Base-by-base conservation (phyloP, 2,113 vertebrate genomes). In the Bostrychus sinensis region DNA sequence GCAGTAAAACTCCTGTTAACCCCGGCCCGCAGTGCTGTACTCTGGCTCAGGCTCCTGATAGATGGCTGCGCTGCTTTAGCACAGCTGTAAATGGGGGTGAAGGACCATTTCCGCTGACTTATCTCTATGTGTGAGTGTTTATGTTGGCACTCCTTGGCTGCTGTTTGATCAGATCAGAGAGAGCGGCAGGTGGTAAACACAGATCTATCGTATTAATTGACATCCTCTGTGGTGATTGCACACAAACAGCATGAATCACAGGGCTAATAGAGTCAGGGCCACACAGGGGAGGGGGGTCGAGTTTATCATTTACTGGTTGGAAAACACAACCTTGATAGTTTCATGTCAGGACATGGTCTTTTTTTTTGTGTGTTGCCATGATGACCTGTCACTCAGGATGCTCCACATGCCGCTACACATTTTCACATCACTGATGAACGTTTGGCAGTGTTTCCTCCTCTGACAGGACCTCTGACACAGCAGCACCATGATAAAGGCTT, bases 161-260 rank as follows among this genome's bases (percentile, higher is more conserved):
- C 11, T 59, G 62, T 77, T 62, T 80, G 80, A 84, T 81, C 51
- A 4, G 69, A 84, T 77, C 76, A 2, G 50, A 64, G 70, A 34
- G 45, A 80, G 51, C 69, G 46, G 76, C 83, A 82, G 80, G 70
- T 86, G 83, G 78, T 72, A 71, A 77, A 87, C 61, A 72, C 59
- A 56, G 70, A 53, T 17, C 8, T 32, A 50, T 53, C 7, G 6
- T 16, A n/a, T 30, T 51, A 30, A 82, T 70, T 62, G 75, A 82
- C 72, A 55, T 84, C 75, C 68, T 71, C 42, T 71, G 39, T 39
- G 16, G 50, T 70, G 81, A 78, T 77, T 67, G 34, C 63, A 66
- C 75, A 68, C 62, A 70, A 72, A 55, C 67, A 79, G 66, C 60
- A 37, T 57, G 66, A 72, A 66, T 73, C 73, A 85, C 71, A 70